These are phyloP conservation scores for Polydrusus pterygomalis DNA, from an alignment of 2,888 invertebrate genomes.

Conservation along the genomic window DNA sequence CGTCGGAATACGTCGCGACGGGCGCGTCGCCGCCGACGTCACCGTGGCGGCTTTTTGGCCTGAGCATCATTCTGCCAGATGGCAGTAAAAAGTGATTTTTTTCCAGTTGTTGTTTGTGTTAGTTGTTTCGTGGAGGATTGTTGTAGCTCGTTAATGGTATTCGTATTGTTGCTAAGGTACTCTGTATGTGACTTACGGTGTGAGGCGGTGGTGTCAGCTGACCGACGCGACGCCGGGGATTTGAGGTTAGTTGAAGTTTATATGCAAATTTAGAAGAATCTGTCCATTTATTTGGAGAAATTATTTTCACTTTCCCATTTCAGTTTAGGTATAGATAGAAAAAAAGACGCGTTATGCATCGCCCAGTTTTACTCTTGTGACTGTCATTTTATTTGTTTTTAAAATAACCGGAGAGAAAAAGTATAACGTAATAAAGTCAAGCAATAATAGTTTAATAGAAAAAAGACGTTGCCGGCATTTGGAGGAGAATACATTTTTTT, in stretches of 20 bases:
- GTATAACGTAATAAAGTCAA: too few species aligned
- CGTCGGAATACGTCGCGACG: slow-evolving; percentile 62
- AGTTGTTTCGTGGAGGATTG: slow-evolving; percentile 35
- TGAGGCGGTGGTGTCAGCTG: slow-evolving; percentile 20
- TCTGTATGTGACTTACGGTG: slow-evolving; percentile 1
- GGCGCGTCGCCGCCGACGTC: slow-evolving; percentile 56
- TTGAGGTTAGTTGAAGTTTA: slow-evolving; percentile 32
- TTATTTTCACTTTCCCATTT: not conserved
- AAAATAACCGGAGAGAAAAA: too few species aligned
- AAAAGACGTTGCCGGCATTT: too few species aligned
- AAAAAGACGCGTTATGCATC: too few species aligned
- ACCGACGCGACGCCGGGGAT: slow-evolving; percentile 12
- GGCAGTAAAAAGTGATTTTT: slow-evolving; percentile 33
- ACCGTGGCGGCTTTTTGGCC: slow-evolving; percentile 30
- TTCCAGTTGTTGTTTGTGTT: slow-evolving; percentile 39
- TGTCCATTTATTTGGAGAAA: too few species aligned
- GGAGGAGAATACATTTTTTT: too few species aligned
- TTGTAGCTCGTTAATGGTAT: not conserved
- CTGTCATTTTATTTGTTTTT: too few species aligned
- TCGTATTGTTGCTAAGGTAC: not conserved
- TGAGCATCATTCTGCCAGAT: slow-evolving; percentile 40
- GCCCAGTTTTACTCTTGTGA: too few species aligned
- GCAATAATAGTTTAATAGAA: too few species aligned
- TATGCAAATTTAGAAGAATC: too few species aligned
- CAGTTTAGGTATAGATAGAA: not conserved